Base-by-base conservation (phyloP, 2,113 vertebrate species). In the Solea solea region DNA sequence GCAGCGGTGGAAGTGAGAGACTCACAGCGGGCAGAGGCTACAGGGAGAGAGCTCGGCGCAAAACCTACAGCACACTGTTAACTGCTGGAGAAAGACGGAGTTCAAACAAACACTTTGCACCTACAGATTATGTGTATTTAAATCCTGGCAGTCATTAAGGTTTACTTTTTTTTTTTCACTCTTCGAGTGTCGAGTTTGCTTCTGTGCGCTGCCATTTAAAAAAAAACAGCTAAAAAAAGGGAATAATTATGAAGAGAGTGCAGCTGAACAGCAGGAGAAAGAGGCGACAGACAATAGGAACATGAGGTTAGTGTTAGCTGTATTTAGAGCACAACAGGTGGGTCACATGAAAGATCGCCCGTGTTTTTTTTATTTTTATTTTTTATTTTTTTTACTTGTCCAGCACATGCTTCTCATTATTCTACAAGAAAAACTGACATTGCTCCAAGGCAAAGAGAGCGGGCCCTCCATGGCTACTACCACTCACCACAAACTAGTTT, bases 381-480 rank as follows among this genome's bases (percentile, higher is more conserved):
- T 41, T 95, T 93, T 1, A 6, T 94, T 92, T 93, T 94, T 91
- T 90, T 88, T 88, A 87, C 76, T 94, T 95, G 91, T 92, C 89
- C 90, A 89, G 95, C 96, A 98, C 90, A 94, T 95, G 94, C 92
- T 95, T 95, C 91, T 90, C 91, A 94, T 97, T 96, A 96, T 91
- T 90, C 88, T 89, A 91, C 90, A 64, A 94, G 92, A 93, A 94
- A 96, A 96, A 93, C 94, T 95, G 94, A 95, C 95, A 94, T 91
- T 81, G 90, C 88, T 93, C 92, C 89, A 92, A 95, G 88, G 88
- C 89, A 93, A 95, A 94, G 86, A 91, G 90, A 85, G 60, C 64
- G 42, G 57, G 83, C 59, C 74, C 64, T 74, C 57, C 55, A 60
- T 64, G 72, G 73, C 76, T 76, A 80, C 87, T 80, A 76, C 83